Evolutionary conservation across 2,113 vertebrate species (phyloP).

Genomic region (Malurus alboscapulatus): DNA sequence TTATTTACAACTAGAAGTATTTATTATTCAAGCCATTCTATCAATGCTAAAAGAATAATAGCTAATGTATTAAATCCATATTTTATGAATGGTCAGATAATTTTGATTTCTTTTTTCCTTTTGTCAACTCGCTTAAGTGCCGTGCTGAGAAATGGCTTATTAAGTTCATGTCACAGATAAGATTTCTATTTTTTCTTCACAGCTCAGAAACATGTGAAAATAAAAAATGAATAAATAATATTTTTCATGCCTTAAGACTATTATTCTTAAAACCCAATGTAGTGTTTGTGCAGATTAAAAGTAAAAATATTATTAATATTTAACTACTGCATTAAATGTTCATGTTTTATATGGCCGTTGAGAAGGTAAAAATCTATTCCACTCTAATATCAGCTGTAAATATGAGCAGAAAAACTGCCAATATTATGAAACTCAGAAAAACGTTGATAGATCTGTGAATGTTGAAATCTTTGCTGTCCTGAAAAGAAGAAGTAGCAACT

Average conservation of each 20-base stretch:
- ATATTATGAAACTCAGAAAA: not conserved
- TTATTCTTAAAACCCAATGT: not conserved
- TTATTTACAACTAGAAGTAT: constrained; percentile 3
- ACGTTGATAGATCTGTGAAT: not conserved
- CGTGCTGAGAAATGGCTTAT: not conserved
- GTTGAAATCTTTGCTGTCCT: not conserved
- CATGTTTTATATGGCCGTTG: not conserved
- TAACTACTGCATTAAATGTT: not conserved
- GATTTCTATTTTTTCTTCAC: not conserved
- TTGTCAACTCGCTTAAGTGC: not conserved
- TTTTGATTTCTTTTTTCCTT: constrained; percentile 1
- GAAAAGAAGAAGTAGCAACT: not conserved
- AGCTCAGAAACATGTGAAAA: not conserved
- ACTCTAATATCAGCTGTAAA: not conserved
- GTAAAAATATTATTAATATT: not conserved
- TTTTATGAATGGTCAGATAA: constrained; percentile 20
- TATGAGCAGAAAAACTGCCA: not conserved
- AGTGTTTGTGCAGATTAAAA: not conserved
- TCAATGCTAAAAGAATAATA: constrained; percentile 18
- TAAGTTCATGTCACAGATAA: not conserved
- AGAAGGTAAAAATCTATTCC: not conserved
- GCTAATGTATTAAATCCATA: not conserved
- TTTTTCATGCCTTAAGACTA: not conserved
- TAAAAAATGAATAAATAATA: not conserved
- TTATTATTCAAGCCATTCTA: constrained; percentile 38